Conservation (phyloP, 2,113 vertebrate species). For the Rhinoptilus africanus region DNA sequence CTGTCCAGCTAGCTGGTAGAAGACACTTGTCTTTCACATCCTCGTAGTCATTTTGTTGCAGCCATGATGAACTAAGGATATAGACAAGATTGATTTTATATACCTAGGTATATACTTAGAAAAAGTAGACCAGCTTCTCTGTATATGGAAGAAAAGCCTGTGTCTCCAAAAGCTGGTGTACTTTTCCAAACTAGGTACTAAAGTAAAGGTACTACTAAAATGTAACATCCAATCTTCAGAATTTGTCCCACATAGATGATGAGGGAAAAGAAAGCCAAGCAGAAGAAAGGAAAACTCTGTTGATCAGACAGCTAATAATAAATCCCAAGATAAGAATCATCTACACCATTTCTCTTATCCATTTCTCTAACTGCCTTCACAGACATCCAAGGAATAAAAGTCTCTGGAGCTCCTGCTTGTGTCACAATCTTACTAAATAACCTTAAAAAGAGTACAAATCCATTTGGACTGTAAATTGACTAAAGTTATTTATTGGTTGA, state of each 20-base stretch:
- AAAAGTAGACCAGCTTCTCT: not conserved
- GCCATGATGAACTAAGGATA: not conserved
- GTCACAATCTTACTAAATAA: not conserved
- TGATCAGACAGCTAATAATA: not conserved
- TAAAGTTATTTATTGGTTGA: not conserved
- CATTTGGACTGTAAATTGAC: not conserved
- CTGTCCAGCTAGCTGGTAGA: not conserved
- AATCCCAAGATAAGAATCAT: not conserved
- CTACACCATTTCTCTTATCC: not conserved
- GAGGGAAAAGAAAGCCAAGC: not conserved
- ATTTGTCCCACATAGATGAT: not conserved
- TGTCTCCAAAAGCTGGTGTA: not conserved
- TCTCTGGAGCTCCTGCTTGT: not conserved
- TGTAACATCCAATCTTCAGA: not conserved
- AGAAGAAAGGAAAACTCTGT: not conserved
- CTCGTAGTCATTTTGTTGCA: not conserved
- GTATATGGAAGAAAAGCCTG: not conserved
- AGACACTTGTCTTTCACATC: not conserved
- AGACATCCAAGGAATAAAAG: not conserved
- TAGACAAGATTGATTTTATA: not conserved
- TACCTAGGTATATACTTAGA: not conserved
- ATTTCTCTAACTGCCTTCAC: not conserved
- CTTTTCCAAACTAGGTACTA: not conserved
- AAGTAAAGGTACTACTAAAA: not conserved
- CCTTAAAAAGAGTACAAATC: not conserved